phyloP scores from a whole-genome alignment of 2,797 vertebrate genomes.

The Crypturellus tataupa region DNA sequence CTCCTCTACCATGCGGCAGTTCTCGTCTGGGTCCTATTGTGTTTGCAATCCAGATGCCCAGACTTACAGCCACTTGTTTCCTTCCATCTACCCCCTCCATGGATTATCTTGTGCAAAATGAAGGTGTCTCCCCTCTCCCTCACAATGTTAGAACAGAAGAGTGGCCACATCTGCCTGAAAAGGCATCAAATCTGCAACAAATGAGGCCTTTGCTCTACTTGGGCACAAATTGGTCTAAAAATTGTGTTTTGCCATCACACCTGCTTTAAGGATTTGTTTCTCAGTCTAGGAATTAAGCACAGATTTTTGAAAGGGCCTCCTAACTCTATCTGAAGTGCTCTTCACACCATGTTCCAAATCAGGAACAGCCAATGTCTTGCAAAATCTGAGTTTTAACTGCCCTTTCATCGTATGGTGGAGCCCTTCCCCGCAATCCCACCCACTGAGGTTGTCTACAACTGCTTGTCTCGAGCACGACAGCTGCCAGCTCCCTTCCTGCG shows the following conservation, averaged over 20 bases:
- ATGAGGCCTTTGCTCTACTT: background rate
- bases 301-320: background rate
- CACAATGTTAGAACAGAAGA: background rate
- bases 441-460: background rate
- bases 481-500: rapidly evolving
- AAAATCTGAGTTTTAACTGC: background rate
- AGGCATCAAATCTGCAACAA: background rate
- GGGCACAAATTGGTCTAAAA: background rate
- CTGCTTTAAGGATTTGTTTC: background rate
- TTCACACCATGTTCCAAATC: background rate
- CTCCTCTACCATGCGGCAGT: background rate
- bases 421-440: background rate
- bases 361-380: background rate
- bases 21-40: background rate
- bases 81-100: background rate
- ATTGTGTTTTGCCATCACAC: background rate
- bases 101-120: rapidly evolving
- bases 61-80: background rate
- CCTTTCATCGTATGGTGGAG: background rate
- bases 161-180: background rate
- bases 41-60: background rate
- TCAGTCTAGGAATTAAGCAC: background rate
- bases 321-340: background rate
- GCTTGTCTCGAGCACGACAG: background rate
- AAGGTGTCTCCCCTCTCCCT: background rate